Conservation (phyloP, 1,140 invertebrate genomes). For the Episyrphus balteatus region DNA sequence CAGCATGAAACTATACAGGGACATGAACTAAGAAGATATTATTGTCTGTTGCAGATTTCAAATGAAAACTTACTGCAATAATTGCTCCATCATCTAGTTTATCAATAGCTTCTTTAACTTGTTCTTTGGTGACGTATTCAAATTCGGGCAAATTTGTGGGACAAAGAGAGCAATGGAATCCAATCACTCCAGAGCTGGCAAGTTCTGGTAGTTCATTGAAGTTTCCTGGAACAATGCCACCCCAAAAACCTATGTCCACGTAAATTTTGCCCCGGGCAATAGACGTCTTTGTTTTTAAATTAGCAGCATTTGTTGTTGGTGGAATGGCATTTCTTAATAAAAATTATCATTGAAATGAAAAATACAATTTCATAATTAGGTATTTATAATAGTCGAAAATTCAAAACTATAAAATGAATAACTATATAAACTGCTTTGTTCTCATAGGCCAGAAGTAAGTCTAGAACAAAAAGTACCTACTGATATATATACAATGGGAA, state of each 20-base stretch:
- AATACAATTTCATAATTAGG: too few species aligned
- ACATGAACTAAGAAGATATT: background rate
- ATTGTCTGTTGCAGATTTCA: constrained; percentile 42
- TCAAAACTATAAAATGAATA: too few species aligned
- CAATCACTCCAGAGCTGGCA: constrained; percentile 53
- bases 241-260: constrained; percentile 66
- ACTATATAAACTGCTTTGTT: too few species aligned
- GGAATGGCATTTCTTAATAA: constrained; percentile 54
- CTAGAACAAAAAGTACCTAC: too few species aligned
- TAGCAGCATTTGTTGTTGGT: constrained; percentile 51
- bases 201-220: constrained; percentile 44
- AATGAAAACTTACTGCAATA: constrained; percentile 29
- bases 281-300: constrained; percentile 47
- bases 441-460: too few species aligned
- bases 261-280: constrained; percentile 49
- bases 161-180: constrained; percentile 63
- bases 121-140: constrained; percentile 39
- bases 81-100: constrained; percentile 13
- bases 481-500: too few species aligned
- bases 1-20: constrained; percentile 56
- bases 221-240: constrained; percentile 52
- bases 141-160: constrained; percentile 39
- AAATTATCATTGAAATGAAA: background rate
- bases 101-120: constrained; percentile 24
- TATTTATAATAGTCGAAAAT: too few species aligned